Conservation (phyloP, 2,888 invertebrate species). For the Campoplex capitator region DNA sequence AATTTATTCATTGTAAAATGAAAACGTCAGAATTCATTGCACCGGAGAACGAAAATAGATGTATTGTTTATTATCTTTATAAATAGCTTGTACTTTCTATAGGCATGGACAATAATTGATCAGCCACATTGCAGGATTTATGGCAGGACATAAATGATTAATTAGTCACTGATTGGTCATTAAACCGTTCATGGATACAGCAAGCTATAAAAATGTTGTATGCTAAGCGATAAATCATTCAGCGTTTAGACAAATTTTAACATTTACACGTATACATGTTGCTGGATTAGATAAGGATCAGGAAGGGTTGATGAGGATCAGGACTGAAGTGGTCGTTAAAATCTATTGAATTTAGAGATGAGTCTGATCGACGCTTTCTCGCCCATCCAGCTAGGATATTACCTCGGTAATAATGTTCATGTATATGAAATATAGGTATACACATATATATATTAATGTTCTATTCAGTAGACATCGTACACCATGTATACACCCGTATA, state of each 20-base stretch:
- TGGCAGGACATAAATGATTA: conserved; percentile 12
- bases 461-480: conserved; percentile 54
- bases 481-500: conserved; percentile 67
- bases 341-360: conserved; percentile 73
- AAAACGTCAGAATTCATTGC: not conserved
- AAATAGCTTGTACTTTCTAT: not conserved
- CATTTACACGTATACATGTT: not conserved
- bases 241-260: conserved; percentile 32
- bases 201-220: conserved; percentile 19
- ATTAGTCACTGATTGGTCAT: conserved; percentile 28
- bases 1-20: not conserved
- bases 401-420: conserved; percentile 65
- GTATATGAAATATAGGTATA: conserved; percentile 27
- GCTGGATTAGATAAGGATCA: conserved; percentile 48
- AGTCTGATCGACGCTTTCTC: conserved; percentile 34
- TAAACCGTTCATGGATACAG: conserved; percentile 2
- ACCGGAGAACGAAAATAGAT: not conserved
- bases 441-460: conserved; percentile 69
- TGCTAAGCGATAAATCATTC: conserved; percentile 31
- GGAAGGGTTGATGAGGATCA: conserved; percentile 33
- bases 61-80: not conserved
- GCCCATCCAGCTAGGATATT: conserved; percentile 69
- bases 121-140: conserved; percentile 8
- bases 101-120: conserved; percentile 17
- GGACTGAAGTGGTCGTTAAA: conserved; percentile 74